Percentiles rank a stretch among this genome's conserved stretches.
Conservation (phyloP, 2,888 invertebrate genomes). For the Trissolcus japonicus region DNA sequence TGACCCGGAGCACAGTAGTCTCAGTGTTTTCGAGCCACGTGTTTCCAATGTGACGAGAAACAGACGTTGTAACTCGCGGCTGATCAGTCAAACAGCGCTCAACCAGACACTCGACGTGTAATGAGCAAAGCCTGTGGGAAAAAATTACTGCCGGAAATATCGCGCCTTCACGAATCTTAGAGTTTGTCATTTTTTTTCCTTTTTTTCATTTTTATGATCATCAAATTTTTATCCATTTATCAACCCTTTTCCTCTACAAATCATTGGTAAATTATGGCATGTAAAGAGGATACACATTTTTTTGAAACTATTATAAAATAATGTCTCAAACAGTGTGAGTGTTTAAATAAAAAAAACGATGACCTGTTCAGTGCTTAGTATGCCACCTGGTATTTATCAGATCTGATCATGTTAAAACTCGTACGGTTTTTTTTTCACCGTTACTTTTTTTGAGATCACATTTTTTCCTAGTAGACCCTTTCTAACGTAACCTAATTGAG, state of each 20-base stretch:
- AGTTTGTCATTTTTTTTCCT: slow-evolving; percentile 8
- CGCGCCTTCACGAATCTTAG: slow-evolving; percentile 36
- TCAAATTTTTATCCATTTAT: slow-evolving; percentile 24
- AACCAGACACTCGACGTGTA: slow-evolving; percentile 45
- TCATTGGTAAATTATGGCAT: slow-evolving; percentile 21
- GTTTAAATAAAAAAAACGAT: slow-evolving; percentile 14
- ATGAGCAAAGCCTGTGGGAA: slow-evolving; percentile 29
- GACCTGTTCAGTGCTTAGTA: slow-evolving; percentile 20
- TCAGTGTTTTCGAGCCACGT: slow-evolving; percentile 59
- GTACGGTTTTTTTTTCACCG: slow-evolving; percentile 22
- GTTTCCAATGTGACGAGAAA: slow-evolving; percentile 58
- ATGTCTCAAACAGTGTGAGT: background rate
- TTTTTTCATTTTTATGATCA: slow-evolving; percentile 4
- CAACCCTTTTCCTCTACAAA: slow-evolving; percentile 11
- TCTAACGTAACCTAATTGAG: slow-evolving; percentile 1
- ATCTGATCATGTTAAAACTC: slow-evolving; percentile 16
- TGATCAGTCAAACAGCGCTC: slow-evolving; percentile 48
- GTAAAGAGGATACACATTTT: background rate
- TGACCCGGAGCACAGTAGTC: slow-evolving; percentile 55
- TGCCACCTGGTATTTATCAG: slow-evolving; percentile 26
- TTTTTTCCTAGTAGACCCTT: background rate
- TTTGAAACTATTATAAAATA: slow-evolving; percentile 1
- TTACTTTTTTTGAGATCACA: slow-evolving; percentile 17
- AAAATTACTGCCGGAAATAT: slow-evolving; percentile 50
- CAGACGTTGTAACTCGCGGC: slow-evolving; percentile 53